These are phyloP conservation scores for Anguilla pacifica DNA, from an alignment of 2,797 vertebrate species.

Conservation along the genomic window DNA sequence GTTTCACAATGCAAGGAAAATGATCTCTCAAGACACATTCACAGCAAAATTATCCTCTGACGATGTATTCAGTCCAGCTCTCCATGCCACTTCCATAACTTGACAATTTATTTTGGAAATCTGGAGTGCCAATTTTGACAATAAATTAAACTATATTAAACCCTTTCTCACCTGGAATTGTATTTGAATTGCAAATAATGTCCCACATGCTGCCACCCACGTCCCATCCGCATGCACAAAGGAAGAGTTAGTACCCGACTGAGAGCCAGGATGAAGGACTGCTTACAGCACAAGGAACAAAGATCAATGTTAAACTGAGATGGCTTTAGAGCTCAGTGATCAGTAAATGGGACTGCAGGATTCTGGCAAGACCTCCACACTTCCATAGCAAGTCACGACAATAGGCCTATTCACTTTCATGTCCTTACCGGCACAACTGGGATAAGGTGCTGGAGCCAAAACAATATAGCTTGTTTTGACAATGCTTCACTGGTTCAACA, in stretches of 20 bases:
- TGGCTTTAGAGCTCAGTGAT: constrained; percentile 1
- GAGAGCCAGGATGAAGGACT: neutral
- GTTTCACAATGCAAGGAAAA: neutral
- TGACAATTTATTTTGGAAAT: constrained; percentile 60
- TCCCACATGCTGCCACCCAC: neutral
- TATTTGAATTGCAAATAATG: constrained; percentile 71
- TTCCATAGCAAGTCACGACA: neutral
- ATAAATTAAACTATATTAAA: constrained; percentile 41
- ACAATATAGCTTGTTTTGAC: neutral
- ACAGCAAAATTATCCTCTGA: neutral
- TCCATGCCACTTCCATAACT: constrained; percentile 20
- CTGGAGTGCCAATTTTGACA: constrained; percentile 61
- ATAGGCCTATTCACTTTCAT: neutral
- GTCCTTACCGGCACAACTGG: neutral
- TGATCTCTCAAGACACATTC: neutral
- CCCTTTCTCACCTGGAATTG: constrained; percentile 60
- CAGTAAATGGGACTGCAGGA: neutral
- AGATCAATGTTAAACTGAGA: neutral
- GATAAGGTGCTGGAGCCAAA: neutral
- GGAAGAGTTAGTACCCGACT: neutral
- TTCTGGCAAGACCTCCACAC: neutral
- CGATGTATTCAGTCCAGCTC: neutral
- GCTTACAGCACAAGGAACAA: neutral
- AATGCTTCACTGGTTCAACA: too few species aligned
- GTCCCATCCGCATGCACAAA: neutral